Evolutionary conservation across 2,797 vertebrate species (phyloP).

Genomic region (Dipus sagitta): DNA sequence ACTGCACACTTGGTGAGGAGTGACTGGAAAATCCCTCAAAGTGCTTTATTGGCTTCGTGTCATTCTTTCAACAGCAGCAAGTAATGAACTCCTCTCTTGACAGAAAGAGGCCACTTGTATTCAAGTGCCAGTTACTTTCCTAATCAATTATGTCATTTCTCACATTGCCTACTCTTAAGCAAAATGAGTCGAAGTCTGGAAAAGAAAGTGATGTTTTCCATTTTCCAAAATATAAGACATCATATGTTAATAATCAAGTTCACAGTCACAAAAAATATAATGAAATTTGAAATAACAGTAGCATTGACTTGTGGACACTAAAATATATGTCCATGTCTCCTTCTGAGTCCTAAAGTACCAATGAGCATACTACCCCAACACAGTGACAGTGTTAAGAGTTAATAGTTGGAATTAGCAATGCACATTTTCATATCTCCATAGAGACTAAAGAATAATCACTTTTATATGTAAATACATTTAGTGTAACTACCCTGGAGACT

Average conservation of each 20-base stretch:
- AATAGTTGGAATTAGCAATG: conserved; percentile 56
- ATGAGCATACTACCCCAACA: neutral
- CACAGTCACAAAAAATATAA: neutral
- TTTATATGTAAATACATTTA: conserved; percentile 80
- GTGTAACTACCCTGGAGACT: conserved; percentile 61
- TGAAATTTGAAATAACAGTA: neutral
- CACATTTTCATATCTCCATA: conserved; percentile 63
- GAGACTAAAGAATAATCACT: conserved; percentile 76
- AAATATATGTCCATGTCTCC: neutral
- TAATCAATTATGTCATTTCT: conserved; percentile 68
- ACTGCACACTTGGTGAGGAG: neutral
- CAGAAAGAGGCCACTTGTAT: neutral
- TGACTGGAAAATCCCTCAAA: conserved; percentile 28
- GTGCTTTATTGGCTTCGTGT: conserved; percentile 53
- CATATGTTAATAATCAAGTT: neutral
- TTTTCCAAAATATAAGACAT: neutral
- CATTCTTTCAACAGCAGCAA: conserved; percentile 3
- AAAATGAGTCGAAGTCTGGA: neutral
- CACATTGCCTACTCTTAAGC: conserved; percentile 31
- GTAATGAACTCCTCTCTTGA: conserved; percentile 59
- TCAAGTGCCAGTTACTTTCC: conserved; percentile 53
- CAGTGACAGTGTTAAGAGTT: conserved; percentile 5
- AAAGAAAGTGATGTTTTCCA: neutral
- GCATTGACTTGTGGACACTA: conserved; percentile 47
- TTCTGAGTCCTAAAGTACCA: neutral